phyloP scores from a whole-genome alignment of 2,797 vertebrate species.

The Muscicapa striata region DNA sequence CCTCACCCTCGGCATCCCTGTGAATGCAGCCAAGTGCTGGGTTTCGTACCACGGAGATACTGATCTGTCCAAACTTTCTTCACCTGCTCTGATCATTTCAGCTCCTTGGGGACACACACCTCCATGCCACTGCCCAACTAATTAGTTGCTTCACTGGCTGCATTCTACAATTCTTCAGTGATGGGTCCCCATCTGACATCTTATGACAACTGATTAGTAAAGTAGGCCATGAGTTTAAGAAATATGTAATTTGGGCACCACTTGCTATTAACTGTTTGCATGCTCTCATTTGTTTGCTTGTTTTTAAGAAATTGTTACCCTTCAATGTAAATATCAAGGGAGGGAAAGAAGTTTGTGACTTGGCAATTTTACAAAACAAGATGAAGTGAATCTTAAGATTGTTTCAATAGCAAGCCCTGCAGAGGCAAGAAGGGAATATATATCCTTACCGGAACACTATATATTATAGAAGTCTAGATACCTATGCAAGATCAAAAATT shows the following conservation, averaged over 20 bases:
- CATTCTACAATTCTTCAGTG: slow-evolving; percentile 76
- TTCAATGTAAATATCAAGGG: neutral
- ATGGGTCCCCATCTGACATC: slow-evolving; percentile 74
- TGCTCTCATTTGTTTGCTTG: neutral
- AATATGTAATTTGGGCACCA: slow-evolving; percentile 70
- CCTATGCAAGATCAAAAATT: slow-evolving; percentile 23
- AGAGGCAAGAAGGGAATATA: neutral
- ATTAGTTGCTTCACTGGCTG: slow-evolving; percentile 79
- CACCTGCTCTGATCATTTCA: slow-evolving; percentile 72
- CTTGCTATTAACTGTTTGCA: slow-evolving; percentile 68
- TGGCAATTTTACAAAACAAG: neutral
- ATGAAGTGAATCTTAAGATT: neutral
- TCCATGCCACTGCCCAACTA: slow-evolving; percentile 73
- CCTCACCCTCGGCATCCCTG: neutral
- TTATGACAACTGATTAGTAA: slow-evolving; percentile 78
- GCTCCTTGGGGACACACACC: slow-evolving; percentile 71
- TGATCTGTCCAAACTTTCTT: slow-evolving; percentile 65
- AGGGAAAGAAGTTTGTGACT: neutral
- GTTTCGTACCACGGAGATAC: slow-evolving; percentile 44
- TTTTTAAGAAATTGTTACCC: neutral
- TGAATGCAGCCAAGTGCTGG: slow-evolving; percentile 40
- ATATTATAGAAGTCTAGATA: neutral
- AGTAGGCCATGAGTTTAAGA: slow-evolving; percentile 74
- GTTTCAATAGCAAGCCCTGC: neutral
- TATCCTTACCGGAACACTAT: neutral